Percentiles rank a stretch among this genome's conserved stretches.
Evolutionary conservation across 2,113 vertebrate species (phyloP).

Genomic region (Labeo catla): DNA sequence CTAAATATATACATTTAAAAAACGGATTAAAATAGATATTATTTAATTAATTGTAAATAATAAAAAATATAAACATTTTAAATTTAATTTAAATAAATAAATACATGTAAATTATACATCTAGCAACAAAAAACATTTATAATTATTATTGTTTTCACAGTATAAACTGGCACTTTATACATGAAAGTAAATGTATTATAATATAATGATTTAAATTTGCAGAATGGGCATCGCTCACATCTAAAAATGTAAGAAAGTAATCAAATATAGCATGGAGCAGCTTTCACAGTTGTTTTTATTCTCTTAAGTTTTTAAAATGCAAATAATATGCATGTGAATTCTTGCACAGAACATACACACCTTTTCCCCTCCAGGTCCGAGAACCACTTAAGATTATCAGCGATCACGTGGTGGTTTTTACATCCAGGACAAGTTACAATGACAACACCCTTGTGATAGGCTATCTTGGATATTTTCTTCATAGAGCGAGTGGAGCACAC

Average conservation of each 20-base stretch:
- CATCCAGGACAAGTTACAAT: conserved; percentile 91
- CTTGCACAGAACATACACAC: conserved; percentile 67
- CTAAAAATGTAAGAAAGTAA: neutral
- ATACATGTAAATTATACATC: too few relatives aligned
- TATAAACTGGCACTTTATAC: too few relatives aligned
- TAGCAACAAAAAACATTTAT: too few relatives aligned
- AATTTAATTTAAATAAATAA: too few relatives aligned
- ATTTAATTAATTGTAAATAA: too few relatives aligned
- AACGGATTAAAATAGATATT: too few relatives aligned
- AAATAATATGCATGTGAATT: neutral
- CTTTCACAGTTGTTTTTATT: neutral
- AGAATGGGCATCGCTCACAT: too few relatives aligned
- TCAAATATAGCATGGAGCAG: neutral
- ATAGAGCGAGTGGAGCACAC: conserved; percentile 86
- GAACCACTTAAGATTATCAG: conserved; percentile 95
- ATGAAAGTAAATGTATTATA: too few relatives aligned
- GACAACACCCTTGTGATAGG: conserved; percentile 90
- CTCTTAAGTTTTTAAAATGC: neutral
- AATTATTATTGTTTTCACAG: too few relatives aligned
- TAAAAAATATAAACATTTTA: too few relatives aligned
- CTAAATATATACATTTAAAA: neutral
- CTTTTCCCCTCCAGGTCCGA: conserved; percentile 90
- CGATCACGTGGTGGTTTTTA: conserved; percentile 88
- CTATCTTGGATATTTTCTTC: conserved; percentile 86
- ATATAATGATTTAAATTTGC: too few relatives aligned